These are phyloP conservation scores for Poecilia picta DNA, from an alignment of 2,797 vertebrate species.

Conservation along the genomic window DNA sequence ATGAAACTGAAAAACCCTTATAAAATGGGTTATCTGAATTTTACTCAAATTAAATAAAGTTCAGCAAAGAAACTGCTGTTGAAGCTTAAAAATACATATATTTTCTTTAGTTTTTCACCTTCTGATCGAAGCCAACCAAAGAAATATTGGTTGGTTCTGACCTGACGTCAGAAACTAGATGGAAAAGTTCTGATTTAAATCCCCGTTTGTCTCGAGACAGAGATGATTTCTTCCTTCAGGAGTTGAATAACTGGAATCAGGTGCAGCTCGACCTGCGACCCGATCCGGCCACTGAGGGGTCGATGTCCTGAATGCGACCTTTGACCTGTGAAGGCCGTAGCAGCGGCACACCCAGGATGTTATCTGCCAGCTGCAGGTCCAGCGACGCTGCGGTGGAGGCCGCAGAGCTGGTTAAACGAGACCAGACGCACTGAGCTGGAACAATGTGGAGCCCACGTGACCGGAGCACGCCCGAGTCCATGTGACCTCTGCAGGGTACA, in stretches of 20 bases:
- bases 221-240: not conserved
- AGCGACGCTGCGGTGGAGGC: not conserved
- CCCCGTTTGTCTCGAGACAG: too few relatives aligned
- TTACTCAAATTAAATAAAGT: too few relatives aligned
- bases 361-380: constrained; percentile 7
- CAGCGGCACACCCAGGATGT: not conserved
- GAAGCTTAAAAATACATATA: not conserved
- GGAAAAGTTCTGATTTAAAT: too few relatives aligned
- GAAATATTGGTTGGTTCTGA: not conserved
- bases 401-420: constrained; percentile 18
- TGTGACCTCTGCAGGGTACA: constrained; percentile 73
- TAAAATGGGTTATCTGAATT: too few relatives aligned
- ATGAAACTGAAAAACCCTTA: too few relatives aligned
- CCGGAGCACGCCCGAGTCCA: constrained; percentile 65
- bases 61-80: too few relatives aligned
- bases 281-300: constrained; percentile 12
- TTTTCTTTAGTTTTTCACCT: not conserved
- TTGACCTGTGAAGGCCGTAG: not conserved
- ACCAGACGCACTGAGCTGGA: constrained; percentile 29
- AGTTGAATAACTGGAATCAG: constrained; percentile 20
- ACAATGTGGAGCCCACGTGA: constrained; percentile 62
- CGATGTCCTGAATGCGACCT: not conserved
- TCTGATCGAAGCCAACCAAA: not conserved
- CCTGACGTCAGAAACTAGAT: too few relatives aligned
- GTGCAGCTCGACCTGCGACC: not conserved